Conservation (phyloP, 2,888 invertebrate species). For the Psylliodes chrysocephalus region DNA sequence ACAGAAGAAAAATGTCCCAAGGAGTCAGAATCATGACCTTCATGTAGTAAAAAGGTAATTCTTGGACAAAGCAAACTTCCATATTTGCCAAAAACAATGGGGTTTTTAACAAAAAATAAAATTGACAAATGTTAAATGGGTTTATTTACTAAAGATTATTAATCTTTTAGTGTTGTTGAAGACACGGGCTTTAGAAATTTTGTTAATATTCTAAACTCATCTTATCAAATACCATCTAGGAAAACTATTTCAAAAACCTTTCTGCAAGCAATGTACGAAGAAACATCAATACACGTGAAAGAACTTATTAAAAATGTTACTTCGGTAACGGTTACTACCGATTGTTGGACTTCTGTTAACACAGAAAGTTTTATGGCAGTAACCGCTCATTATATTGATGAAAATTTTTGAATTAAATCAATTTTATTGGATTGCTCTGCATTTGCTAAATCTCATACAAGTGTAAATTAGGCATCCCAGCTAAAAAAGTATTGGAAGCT, state of each 20-base stretch:
- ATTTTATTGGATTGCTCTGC: constrained; percentile 43
- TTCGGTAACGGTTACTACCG: constrained; percentile 48
- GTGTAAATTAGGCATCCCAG: constrained; percentile 46
- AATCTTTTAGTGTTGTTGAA: constrained; percentile 22
- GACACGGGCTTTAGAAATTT: constrained; percentile 17
- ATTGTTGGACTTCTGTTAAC: too few species aligned
- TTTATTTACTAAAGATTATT: constrained; percentile 4
- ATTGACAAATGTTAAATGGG: constrained; percentile 15
- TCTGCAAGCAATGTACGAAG: constrained; percentile 30
- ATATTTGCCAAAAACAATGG: constrained; percentile 6
- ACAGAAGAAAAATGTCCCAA: too few species aligned
- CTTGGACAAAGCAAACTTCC: neutral
- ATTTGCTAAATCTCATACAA: constrained; percentile 45
- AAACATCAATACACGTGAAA: constrained; percentile 12
- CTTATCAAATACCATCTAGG: constrained; percentile 26
- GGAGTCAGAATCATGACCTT: neutral
- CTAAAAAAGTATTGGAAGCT: constrained; percentile 36
- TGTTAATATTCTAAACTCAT: constrained; percentile 26
- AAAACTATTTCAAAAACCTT: constrained; percentile 26
- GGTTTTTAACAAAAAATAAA: constrained; percentile 2
- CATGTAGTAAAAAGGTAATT: neutral
- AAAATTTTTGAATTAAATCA: constrained; percentile 47
- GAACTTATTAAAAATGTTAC: constrained; percentile 24
- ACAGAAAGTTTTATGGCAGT: constrained; percentile 48
- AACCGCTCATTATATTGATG: constrained; percentile 48